phyloP scores from a whole-genome alignment of 2,797 vertebrate species.

The Lerista edwardsae region DNA sequence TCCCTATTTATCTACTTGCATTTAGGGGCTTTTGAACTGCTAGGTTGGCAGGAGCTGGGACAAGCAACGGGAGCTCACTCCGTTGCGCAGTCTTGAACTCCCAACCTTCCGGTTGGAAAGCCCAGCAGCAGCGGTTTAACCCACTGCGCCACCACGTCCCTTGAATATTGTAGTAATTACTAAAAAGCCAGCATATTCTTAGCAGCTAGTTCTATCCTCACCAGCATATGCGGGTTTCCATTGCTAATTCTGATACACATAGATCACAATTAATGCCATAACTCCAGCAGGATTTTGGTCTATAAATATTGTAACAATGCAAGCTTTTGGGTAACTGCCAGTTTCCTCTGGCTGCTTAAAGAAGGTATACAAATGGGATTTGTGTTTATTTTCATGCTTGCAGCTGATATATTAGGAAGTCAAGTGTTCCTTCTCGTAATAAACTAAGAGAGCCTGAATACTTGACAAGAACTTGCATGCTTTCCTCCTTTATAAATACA shows the following conservation, averaged over 20 bases:
- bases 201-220: conserved; percentile 4
- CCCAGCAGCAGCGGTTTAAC: too few species aligned
- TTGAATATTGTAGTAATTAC: background rate
- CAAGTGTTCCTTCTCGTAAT: background rate
- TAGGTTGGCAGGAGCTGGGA: too few species aligned
- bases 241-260: accelerated
- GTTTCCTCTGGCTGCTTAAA: conserved; percentile 34
- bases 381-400: conserved; percentile 45
- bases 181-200: background rate
- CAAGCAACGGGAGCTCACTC: too few species aligned
- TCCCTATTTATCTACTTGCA: too few species aligned
- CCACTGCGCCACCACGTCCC: too few species aligned
- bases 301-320: conserved; percentile 23
- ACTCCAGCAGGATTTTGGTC: background rate
- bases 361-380: conserved; percentile 7
- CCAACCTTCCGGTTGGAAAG: too few species aligned
- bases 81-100: too few species aligned
- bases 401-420: conserved; percentile 25
- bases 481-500: conserved; percentile 35
- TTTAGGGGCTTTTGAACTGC: too few species aligned
- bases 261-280: background rate
- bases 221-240: background rate
- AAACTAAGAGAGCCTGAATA: background rate
- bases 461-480: background rate
- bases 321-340: conserved; percentile 7